These are phyloP conservation scores for Nowickia ferox DNA, from an alignment of 2,888 invertebrate species.

Conservation along the genomic window DNA sequence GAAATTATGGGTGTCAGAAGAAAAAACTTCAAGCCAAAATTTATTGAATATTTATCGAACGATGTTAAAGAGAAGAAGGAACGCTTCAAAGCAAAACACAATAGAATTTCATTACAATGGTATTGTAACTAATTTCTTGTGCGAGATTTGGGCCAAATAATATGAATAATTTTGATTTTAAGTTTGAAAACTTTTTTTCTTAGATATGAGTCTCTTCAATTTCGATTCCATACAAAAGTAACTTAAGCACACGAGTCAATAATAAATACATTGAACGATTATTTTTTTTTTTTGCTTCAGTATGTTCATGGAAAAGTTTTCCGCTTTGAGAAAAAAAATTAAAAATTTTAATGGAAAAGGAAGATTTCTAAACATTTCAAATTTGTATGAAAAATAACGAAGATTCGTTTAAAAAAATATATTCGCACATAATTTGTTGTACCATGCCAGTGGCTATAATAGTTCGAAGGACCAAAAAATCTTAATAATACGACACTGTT, in stretches of 20 bases:
- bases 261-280: background rate
- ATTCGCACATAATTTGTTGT: no score
- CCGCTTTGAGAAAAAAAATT: background rate
- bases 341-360: no score
- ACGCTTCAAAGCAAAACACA: background rate
- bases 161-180: background rate
- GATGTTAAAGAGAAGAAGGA: background rate
- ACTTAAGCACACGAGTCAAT: background rate
- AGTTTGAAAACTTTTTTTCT: background rate
- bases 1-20: background rate
- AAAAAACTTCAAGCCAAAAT: background rate
- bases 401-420: no score
- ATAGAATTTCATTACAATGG: background rate
- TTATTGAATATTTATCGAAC: background rate
- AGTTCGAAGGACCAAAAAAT: no score
- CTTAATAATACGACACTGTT: no score
- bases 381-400: no score
- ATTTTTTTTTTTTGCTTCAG: background rate
- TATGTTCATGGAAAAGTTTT: slow-evolving; percentile 1
- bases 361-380: no score
- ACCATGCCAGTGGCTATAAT: no score
- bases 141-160: background rate
- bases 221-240: background rate
- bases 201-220: background rate
- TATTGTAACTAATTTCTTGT: background rate